phyloP scores from a whole-genome alignment of 2,888 invertebrate genomes.

The Cartodere bifasciata region DNA sequence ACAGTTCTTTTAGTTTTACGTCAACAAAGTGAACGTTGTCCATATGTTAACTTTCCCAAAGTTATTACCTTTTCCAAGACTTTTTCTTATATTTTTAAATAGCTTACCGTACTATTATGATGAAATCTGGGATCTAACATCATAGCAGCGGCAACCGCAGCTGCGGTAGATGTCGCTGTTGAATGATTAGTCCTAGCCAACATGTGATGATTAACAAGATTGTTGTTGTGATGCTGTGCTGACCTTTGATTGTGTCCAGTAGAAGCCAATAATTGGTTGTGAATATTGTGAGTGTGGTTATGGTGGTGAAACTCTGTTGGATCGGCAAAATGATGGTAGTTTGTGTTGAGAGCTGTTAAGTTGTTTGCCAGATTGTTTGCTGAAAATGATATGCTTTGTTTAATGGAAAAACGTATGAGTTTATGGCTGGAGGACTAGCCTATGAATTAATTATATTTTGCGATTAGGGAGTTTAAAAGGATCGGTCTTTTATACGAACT shows the following conservation, averaged over 20 bases:
- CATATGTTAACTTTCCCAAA: too few species aligned
- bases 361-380: conserved; percentile 25
- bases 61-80: too few species aligned
- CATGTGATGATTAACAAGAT: conserved; percentile 33
- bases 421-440: too few species aligned
- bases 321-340: conserved; percentile 34
- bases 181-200: conserved; percentile 30
- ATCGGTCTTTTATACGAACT: too few species aligned
- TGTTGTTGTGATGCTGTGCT: conserved; percentile 29
- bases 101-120: conserved; percentile 34
- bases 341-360: conserved; percentile 27
- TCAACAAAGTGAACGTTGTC: too few species aligned
- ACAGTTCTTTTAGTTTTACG: too few species aligned
- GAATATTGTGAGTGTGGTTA: conserved; percentile 30
- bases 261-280: conserved; percentile 30
- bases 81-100: too few species aligned
- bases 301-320: conserved; percentile 32
- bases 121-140: conserved; percentile 38
- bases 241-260: conserved; percentile 26
- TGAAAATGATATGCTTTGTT: too few species aligned
- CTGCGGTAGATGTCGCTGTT: conserved; percentile 33
- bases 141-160: conserved; percentile 38
- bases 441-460: too few species aligned
- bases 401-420: too few species aligned
- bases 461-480: too few species aligned